phyloP scores from a whole-genome alignment of 2,797 vertebrate species.

The Smutsia temminckii region DNA sequence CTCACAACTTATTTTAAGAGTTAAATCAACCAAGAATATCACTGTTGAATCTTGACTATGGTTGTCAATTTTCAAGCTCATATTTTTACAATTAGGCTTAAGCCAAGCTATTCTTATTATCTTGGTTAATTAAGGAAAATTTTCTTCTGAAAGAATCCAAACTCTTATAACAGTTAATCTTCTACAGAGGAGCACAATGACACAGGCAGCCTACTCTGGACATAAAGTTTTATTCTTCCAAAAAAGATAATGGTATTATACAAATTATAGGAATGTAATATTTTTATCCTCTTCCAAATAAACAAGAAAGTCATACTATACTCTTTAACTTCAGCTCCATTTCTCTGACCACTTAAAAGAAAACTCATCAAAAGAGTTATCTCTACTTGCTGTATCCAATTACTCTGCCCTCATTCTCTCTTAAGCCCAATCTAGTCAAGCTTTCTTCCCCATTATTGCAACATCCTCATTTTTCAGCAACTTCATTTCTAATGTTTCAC shows the following conservation, averaged over 20 bases:
- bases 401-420: background rate
- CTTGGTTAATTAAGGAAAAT: background rate
- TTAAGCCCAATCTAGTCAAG: background rate
- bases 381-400: background rate
- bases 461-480: background rate
- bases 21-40: background rate
- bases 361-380: background rate
- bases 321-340: background rate
- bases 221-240: background rate
- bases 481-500: background rate
- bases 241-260: background rate
- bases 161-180: background rate
- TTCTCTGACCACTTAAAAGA: background rate
- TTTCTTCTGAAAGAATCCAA: background rate
- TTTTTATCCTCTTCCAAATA: slow-evolving; percentile 2
- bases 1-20: background rate
- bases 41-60: background rate
- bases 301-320: background rate
- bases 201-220: background rate
- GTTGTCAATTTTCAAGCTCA: background rate
- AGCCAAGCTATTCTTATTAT: background rate
- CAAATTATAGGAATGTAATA: background rate
- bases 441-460: background rate
- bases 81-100: background rate
- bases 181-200: background rate